A percentile compares a stretch with the other conserved stretches of the same genome.
These are phyloP conservation scores for Meleagris gallopavo DNA, from an alignment of 2,113 vertebrate genomes.

Conservation along the genomic window DNA sequence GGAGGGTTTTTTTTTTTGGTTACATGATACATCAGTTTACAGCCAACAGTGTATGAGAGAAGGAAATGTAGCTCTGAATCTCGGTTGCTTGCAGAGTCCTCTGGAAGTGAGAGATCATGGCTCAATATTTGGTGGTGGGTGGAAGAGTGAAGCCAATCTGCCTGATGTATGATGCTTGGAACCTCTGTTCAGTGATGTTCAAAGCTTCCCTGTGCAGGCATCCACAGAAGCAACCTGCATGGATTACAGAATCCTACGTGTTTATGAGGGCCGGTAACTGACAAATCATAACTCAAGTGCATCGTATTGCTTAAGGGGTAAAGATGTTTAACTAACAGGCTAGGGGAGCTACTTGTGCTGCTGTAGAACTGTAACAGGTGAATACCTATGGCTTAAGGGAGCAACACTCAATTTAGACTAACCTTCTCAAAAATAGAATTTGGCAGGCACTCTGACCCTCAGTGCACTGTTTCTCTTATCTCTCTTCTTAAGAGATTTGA, in stretches of 20 bases:
- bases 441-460: not conserved
- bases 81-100: not conserved
- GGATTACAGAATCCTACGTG: not conserved
- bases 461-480: not conserved
- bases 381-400: not conserved
- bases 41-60: not conserved
- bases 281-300: not conserved
- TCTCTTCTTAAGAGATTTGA: not conserved
- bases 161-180: not conserved
- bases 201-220: not conserved
- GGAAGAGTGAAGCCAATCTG: not conserved
- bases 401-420: not conserved
- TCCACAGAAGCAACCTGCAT: not conserved
- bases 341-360: not conserved
- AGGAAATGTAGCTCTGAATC: not conserved
- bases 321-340: not conserved
- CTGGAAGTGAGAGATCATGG: not conserved
- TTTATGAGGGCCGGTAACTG: not conserved
- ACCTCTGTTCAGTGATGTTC: not conserved
- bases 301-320: not conserved
- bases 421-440: not conserved
- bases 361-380: not conserved
- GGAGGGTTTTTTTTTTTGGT: not conserved
- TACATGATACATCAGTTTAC: not conserved
- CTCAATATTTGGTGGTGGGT: not conserved